Evolutionary conservation across 2,888 invertebrate genomes (phyloP).

Genomic region (Coelogynopora nodosa): DNA sequence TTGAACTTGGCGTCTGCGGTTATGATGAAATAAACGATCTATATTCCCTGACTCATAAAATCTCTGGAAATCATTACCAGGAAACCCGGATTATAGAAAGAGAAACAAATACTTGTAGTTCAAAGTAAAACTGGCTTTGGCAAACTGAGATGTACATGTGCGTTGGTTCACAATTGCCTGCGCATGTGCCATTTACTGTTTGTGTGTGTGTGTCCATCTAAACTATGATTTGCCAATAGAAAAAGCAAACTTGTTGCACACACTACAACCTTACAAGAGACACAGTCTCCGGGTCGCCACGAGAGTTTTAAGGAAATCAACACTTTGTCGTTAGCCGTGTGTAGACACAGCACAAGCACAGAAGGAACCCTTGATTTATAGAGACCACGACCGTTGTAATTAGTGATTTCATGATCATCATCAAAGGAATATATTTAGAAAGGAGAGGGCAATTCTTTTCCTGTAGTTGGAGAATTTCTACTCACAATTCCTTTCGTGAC

Average conservation of each 20-base stretch:
- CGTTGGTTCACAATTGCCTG: not conserved
- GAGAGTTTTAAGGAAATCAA: not conserved
- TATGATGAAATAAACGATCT: not conserved
- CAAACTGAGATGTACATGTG: not conserved
- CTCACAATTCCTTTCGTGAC: no score
- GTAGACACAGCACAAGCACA: not conserved
- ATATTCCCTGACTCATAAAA: constrained; percentile 7
- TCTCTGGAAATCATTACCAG: not conserved
- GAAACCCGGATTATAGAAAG: not conserved
- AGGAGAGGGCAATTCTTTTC: not conserved
- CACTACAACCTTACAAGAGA: no score
- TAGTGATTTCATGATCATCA: not conserved
- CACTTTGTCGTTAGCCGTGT: not conserved
- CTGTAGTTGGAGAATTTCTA: no score
- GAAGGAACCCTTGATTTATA: not conserved
- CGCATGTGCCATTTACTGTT: not conserved
- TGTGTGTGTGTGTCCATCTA: not conserved
- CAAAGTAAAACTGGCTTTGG: not conserved
- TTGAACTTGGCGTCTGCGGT: not conserved
- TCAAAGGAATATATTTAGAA: not conserved
- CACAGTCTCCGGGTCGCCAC: no score
- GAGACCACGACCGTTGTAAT: not conserved
- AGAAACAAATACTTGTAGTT: not conserved
- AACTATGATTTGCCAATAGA: not conserved
- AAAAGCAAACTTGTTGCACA: no score